Percentiles rank a stretch among this genome's conserved stretches.
phyloP scores from a whole-genome alignment of 2,113 vertebrate genomes.

The Anoplopoma fimbria region DNA sequence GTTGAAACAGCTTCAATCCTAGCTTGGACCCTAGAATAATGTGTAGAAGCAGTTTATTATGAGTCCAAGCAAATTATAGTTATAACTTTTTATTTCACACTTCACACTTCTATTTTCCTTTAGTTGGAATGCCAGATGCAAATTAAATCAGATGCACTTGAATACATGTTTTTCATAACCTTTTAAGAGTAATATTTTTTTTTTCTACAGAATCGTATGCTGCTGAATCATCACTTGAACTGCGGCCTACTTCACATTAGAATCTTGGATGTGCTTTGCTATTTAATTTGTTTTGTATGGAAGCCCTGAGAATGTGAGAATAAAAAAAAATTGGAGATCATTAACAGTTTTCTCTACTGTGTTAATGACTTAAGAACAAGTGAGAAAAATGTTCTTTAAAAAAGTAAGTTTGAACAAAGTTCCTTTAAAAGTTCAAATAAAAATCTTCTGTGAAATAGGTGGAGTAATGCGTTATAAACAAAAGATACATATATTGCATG shows the following conservation, averaged over 20 bases:
- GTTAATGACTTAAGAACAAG: too few relatives aligned
- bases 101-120: not conserved
- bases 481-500: not conserved
- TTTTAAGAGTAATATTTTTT: not conserved
- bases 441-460: too few relatives aligned
- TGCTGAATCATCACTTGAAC: constrained; percentile 9
- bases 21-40: not conserved
- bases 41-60: not conserved
- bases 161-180: not conserved
- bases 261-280: not conserved
- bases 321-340: not conserved
- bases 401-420: too few relatives aligned
- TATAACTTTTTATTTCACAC: not conserved
- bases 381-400: too few relatives aligned
- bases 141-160: not conserved
- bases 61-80: not conserved
- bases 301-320: not conserved
- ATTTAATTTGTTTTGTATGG: not conserved
- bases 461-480: not conserved
- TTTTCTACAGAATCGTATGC: not conserved
- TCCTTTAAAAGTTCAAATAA: too few relatives aligned
- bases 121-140: not conserved
- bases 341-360: too few relatives aligned
- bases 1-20: not conserved
- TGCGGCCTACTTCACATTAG: not conserved